Base-by-base conservation (phyloP, 2,113 vertebrate genomes). In the Struthio camelus region DNA sequence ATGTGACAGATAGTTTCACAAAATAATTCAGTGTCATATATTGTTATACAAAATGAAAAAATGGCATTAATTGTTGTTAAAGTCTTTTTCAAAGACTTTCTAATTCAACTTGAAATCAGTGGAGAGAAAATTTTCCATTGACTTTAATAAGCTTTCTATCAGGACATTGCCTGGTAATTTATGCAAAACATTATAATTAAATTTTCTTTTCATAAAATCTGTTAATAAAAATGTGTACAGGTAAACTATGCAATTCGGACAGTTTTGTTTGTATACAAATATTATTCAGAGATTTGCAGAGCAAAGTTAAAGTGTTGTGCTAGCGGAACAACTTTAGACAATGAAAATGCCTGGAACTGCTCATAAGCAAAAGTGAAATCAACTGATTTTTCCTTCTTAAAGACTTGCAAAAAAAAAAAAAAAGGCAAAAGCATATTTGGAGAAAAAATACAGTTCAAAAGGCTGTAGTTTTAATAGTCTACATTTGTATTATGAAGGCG, bases 121-220 rank as follows among this genome's bases (percentile, higher is more conserved):
- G 87, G 89, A 77, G 86, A 81, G 94, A 93, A 94, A 90, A 61
- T 83, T 70, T 24, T 67, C 87, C 79, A 75, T n/a, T 93, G 87
- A 83, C 40, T 94, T 91, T 22, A 85, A 46, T 62, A 65, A 85
- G 59, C 79, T 89, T 90, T 80, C 79, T 81, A 38, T 71, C 89
- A 67, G 67, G 71, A 85, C 75, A 78, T 25, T 80, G 50, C 64
- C 64, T 78, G 79, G 64, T 67, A 87, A 83, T 91, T 83, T 66
- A 90, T 73, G 32, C 82, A 90, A 78, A 81, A 64, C 64, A 17
- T 30, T 38, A 4, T 13, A 69, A 70, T 51, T 66, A n/a, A 19
- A 10, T 61, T 65, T 95, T 78, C 46, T 77, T 77, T 62, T 38
- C 42, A 78, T 34, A 40, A 75, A 93, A 64, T 36, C 4, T 4